These are phyloP conservation scores for Cerastis rubricosa DNA, from an alignment of 2,888 invertebrate species.

Conservation along the genomic window DNA sequence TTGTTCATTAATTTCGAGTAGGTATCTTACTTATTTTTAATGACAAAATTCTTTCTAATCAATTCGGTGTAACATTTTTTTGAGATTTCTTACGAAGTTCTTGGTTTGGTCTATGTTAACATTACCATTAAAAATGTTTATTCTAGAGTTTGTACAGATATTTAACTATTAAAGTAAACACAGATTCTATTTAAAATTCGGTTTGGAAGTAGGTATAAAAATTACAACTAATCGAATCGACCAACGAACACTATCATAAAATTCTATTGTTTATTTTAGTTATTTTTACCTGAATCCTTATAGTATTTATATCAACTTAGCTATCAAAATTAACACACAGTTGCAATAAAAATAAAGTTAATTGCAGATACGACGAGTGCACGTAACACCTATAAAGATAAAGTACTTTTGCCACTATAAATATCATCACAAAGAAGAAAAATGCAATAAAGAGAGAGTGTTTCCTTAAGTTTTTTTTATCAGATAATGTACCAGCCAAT, in stretches of 20 bases:
- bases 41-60: conserved; percentile 28
- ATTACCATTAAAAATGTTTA: not conserved
- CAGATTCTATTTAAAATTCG: not conserved
- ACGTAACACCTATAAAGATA: conserved; percentile 15
- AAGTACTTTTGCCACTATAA: not conserved
- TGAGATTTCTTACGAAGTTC: not conserved
- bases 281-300: not conserved
- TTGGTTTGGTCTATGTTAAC: not conserved
- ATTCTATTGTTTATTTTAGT: not conserved
- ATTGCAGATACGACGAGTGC: not conserved
- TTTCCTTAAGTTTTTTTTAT: conserved; percentile 40
- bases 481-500: conserved; percentile 48
- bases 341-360: not conserved
- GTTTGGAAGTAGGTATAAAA: not conserved
- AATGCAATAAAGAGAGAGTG: conserved; percentile 24
- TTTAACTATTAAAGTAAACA: not conserved
- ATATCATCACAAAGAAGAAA: conserved; percentile 6
- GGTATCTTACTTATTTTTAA: conserved; percentile 39
- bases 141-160: too few relatives aligned
- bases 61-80: conserved; percentile 5
- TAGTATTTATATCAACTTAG: conserved; percentile 3
- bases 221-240: too few relatives aligned
- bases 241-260: not conserved
- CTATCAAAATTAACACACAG: not conserved
- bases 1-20: conserved; percentile 39